Conservation (phyloP, 1,140 invertebrate species). For the Marisa cornuarietis region DNA sequence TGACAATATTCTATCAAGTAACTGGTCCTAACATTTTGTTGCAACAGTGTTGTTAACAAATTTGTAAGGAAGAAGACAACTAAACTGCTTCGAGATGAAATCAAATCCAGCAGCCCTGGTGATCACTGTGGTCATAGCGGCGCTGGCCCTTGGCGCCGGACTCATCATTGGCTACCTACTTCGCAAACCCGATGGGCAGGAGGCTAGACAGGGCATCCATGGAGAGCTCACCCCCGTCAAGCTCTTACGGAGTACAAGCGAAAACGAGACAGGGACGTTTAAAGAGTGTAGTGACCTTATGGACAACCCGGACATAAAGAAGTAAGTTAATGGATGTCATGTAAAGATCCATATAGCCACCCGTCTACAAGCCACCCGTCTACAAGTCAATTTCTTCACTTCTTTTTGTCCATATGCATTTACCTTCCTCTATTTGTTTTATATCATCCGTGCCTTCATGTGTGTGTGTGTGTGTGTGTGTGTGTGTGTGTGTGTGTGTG, state of each 20-base stretch:
- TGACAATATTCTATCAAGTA: no score
- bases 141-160: conserved; percentile 30
- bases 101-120: conserved; percentile 21
- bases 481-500: conserved; percentile 3
- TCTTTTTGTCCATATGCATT: no score
- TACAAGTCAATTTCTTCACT: no score
- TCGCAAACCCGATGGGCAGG: conserved; percentile 6
- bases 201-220: neutral
- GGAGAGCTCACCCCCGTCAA: conserved; percentile 18
- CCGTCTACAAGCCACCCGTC: no score
- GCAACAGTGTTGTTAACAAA: no score
- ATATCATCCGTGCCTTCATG: neutral
- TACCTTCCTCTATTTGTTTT: neutral
- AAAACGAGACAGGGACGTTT: neutral
- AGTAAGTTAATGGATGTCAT: conserved; percentile 6
- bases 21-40: no score
- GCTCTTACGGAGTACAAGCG: neutral
- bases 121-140: conserved; percentile 30
- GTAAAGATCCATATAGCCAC: no score
- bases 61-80: no score
- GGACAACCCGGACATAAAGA: conserved; percentile 21
- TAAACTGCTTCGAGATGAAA: conserved; percentile 15
- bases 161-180: conserved; percentile 40
- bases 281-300: conserved; percentile 18
- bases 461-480: neutral